Evolutionary conservation across 2,113 vertebrate genomes (phyloP).

Genomic region (Festucalex cinctus): DNA sequence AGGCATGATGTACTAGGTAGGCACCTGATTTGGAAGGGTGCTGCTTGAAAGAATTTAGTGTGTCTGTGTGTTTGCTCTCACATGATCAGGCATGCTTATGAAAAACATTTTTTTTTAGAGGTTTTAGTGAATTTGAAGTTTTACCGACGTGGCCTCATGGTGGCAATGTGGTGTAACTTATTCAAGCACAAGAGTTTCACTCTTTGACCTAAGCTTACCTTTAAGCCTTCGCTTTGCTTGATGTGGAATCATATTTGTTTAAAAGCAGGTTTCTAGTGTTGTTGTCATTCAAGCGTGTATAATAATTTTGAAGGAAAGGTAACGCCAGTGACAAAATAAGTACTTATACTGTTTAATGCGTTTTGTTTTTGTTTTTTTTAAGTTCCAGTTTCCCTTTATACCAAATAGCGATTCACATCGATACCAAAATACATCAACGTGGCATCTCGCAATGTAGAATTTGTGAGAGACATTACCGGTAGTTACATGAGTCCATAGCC

Average conservation of each 20-base stretch:
- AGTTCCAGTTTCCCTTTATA: too few species aligned
- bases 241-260: background rate
- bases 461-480: too few species aligned
- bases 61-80: background rate
- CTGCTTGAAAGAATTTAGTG: background rate
- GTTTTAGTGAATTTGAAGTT: background rate
- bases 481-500: too few species aligned
- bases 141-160: slow-evolving; percentile 18
- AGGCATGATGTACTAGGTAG: slow-evolving; percentile 14
- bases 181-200: background rate
- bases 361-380: too few species aligned
- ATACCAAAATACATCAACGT: too few species aligned
- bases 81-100: background rate
- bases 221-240: background rate
- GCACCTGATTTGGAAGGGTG: slow-evolving; percentile 41
- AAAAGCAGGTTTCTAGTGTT: slow-evolving; percentile 2
- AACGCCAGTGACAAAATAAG: too few species aligned
- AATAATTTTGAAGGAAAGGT: background rate
- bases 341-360: too few species aligned
- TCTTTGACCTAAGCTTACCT: background rate
- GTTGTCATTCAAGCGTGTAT: background rate
- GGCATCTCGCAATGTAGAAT: too few species aligned
- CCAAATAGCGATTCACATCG: too few species aligned
- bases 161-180: slow-evolving; percentile 11
- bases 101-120: background rate